A percentile compares a stretch with the other conserved stretches of the same genome.
Evolutionary conservation across 2,888 invertebrate species (phyloP).

Genomic region (Ochropleura leucogaster): DNA sequence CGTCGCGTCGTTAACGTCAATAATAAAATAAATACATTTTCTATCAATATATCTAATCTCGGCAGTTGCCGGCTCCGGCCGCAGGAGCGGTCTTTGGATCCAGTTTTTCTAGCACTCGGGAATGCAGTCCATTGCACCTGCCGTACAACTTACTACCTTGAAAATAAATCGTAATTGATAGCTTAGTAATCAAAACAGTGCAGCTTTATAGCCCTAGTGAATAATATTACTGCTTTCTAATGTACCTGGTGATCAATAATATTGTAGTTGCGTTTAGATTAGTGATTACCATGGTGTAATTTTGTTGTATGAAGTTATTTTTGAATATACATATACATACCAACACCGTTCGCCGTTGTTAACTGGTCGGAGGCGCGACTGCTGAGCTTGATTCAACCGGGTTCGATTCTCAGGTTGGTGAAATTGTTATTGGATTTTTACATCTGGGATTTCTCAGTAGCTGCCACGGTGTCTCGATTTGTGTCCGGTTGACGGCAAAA

Average conservation of each 20-base stretch:
- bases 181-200: conserved; percentile 68
- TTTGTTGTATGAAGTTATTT: conserved; percentile 6
- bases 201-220: conserved; percentile 55
- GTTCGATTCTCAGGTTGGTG: too few relatives aligned
- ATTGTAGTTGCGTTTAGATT: conserved; percentile 20
- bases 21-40: conserved; percentile 75
- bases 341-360: too few relatives aligned
- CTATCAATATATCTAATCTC: conserved; percentile 82
- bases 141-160: conserved; percentile 69
- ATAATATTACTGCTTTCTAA: conserved; percentile 60
- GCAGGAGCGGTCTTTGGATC: conserved; percentile 78
- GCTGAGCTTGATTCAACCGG: too few relatives aligned
- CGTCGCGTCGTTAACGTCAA: conserved; percentile 71
- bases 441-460: too few relatives aligned
- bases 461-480: too few relatives aligned
- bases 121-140: conserved; percentile 88
- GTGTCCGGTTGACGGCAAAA: too few relatives aligned
- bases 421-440: too few relatives aligned
- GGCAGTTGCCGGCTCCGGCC: conserved; percentile 69
- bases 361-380: too few relatives aligned
- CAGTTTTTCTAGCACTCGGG: conserved; percentile 87
- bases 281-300: conserved; percentile 22
- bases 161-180: conserved; percentile 76
- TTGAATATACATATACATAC: conserved; percentile 7
- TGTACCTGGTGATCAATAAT: conserved; percentile 34